Evolutionary conservation across 2,888 invertebrate genomes (phyloP).

Genomic region (Tiliacea aurago): DNA sequence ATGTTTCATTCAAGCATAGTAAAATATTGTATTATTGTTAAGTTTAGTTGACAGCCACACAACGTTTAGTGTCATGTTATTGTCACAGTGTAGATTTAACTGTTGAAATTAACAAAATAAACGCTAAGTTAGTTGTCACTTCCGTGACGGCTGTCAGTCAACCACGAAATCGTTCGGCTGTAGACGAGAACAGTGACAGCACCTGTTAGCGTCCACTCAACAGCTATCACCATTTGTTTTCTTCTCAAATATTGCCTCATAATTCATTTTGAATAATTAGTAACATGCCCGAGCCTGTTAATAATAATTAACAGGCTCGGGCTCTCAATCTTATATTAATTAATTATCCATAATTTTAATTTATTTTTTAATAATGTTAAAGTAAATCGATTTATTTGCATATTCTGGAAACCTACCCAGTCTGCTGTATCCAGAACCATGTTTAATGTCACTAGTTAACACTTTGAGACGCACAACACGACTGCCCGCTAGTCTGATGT

Average conservation of each 20-base stretch:
- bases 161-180: constrained; percentile 66
- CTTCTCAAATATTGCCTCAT: constrained; percentile 54
- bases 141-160: constrained; percentile 68
- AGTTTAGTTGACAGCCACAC: constrained; percentile 34
- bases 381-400: constrained; percentile 45
- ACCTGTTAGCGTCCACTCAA: constrained; percentile 74
- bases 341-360: constrained; percentile 48
- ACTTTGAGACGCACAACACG: constrained; percentile 91
- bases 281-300: constrained; percentile 59
- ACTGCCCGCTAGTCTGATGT: constrained; percentile 84
- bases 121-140: constrained; percentile 62
- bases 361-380: constrained; percentile 44
- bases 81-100: constrained; percentile 39
- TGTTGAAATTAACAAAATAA: constrained; percentile 56
- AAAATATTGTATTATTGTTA: constrained; percentile 4
- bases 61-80: constrained; percentile 59
- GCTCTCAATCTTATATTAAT: too few species aligned
- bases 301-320: too few species aligned
- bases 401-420: constrained; percentile 84
- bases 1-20: constrained; percentile 16
- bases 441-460: constrained; percentile 89
- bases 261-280: constrained; percentile 57
- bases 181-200: constrained; percentile 73
- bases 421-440: constrained; percentile 90
- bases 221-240: constrained; percentile 67